Evolutionary conservation across 2,113 vertebrate species (phyloP).

Genomic region (Alaudala cheleensis): DNA sequence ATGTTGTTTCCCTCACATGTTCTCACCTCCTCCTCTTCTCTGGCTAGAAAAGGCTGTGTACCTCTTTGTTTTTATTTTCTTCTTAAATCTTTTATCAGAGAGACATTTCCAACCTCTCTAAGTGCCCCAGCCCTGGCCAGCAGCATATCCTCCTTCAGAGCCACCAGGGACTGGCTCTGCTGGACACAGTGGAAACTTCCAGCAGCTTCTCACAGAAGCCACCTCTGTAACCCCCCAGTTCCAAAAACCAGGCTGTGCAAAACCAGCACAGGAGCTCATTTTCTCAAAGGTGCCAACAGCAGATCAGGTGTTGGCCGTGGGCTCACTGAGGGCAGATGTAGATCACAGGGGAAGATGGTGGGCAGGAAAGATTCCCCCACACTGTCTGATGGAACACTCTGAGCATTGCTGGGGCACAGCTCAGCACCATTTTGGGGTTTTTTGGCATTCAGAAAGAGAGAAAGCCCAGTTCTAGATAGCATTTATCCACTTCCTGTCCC

Average conservation of each 20-base stretch:
- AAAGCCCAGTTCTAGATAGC: not conserved
- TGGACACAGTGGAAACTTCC: fast-evolving
- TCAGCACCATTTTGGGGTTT: fast-evolving
- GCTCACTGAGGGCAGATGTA: not conserved
- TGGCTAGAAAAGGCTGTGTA: not conserved
- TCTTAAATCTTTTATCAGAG: not conserved
- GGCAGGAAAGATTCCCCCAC: not conserved
- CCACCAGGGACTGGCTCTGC: not conserved
- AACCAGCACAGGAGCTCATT: fast-evolving
- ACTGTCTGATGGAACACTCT: not conserved
- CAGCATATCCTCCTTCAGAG: not conserved
- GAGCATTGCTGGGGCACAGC: not conserved
- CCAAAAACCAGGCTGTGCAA: not conserved
- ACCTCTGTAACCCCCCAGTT: not conserved
- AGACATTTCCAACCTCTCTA: fast-evolving
- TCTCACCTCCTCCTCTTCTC: not conserved
- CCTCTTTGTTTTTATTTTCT: not conserved
- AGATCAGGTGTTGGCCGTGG: not conserved
- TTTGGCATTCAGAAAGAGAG: not conserved
- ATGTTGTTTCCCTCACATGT: not conserved
- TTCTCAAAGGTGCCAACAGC: not conserved
- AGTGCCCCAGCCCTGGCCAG: not conserved
- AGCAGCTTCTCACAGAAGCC: not conserved
- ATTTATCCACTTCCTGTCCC: not conserved
- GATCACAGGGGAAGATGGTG: not conserved